A percentile compares a stretch with the other conserved stretches of the same genome.
Conservation (phyloP, 2,888 invertebrate species). For the Teleogryllus oceanicus region DNA sequence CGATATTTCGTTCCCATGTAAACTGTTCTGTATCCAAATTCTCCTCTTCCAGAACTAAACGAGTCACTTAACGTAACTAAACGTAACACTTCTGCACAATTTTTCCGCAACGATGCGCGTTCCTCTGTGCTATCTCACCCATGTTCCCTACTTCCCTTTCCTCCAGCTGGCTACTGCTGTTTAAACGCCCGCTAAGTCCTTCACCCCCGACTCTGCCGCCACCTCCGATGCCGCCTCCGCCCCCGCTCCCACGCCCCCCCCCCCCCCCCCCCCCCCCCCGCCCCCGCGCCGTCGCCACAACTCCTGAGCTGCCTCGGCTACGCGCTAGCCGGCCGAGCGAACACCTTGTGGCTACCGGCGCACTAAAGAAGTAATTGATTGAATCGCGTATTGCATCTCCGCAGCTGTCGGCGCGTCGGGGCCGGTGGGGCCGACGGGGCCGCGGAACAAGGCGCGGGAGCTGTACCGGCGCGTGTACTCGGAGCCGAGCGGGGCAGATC, state of each 20-base stretch:
- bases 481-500: not conserved
- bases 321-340: not conserved
- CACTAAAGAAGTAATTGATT: not conserved
- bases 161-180: not conserved
- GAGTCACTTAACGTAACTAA: no score
- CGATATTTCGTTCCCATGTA: no score
- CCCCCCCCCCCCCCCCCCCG: not conserved
- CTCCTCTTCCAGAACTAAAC: no score
- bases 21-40: no score
- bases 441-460: not conserved
- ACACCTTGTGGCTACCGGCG: not conserved
- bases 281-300: not conserved
- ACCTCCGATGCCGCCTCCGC: not conserved
- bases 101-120: no score
- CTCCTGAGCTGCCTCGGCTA: not conserved
- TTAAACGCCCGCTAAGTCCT: not conserved
- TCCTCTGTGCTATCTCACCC: no score
- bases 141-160: no score
- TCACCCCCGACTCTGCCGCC: not conserved
- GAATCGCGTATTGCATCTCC: not conserved
- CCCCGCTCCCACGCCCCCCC: not conserved
- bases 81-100: no score
- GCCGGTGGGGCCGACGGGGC: not conserved
- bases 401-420: not conserved
- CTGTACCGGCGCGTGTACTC: not conserved